These are phyloP conservation scores for Drosophila baimaii DNA, from an alignment of 1,140 invertebrate species.

Conservation along the genomic window DNA sequence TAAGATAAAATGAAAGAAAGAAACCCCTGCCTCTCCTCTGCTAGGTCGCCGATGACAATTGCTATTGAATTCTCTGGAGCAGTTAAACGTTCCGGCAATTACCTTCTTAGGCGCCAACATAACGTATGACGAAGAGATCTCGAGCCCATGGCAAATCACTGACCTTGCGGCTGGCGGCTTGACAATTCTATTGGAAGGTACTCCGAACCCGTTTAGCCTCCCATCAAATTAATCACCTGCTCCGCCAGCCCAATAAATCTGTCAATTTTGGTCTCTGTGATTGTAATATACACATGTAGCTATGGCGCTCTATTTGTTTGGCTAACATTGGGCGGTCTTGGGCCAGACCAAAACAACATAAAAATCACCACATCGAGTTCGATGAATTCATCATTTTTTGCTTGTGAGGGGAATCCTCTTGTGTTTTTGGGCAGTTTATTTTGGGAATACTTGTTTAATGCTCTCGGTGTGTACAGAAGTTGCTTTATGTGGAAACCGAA, in stretches of 20 bases:
- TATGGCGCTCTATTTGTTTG: constrained; percentile 19
- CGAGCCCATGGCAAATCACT: constrained; percentile 12
- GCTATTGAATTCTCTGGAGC: constrained; percentile 22
- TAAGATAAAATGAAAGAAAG: neutral
- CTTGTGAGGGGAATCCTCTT: constrained; percentile 9
- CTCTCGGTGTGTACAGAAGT: neutral
- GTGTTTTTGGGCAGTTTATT: constrained; percentile 18
- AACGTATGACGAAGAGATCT: constrained; percentile 47
- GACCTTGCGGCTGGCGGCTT: constrained; percentile 50
- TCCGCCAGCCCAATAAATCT: constrained; percentile 27
- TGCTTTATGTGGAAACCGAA: neutral
- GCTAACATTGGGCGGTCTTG: constrained; percentile 7
- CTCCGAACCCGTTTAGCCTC: constrained; percentile 6
- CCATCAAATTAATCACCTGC: constrained; percentile 12
- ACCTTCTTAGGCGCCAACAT: constrained; percentile 51
- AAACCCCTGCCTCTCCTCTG: neutral
- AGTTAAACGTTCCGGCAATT: constrained; percentile 18
- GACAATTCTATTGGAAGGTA: constrained; percentile 43
- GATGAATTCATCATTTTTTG: constrained; percentile 22
- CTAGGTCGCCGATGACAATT: neutral
- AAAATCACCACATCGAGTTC: constrained; percentile 25
- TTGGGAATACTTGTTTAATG: constrained; percentile 36
- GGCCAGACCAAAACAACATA: neutral
- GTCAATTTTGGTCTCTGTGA: constrained; percentile 12
- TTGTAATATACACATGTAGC: neutral